Conservation (phyloP, 2,888 invertebrate genomes). For the Drosophila subsilvestris region DNA sequence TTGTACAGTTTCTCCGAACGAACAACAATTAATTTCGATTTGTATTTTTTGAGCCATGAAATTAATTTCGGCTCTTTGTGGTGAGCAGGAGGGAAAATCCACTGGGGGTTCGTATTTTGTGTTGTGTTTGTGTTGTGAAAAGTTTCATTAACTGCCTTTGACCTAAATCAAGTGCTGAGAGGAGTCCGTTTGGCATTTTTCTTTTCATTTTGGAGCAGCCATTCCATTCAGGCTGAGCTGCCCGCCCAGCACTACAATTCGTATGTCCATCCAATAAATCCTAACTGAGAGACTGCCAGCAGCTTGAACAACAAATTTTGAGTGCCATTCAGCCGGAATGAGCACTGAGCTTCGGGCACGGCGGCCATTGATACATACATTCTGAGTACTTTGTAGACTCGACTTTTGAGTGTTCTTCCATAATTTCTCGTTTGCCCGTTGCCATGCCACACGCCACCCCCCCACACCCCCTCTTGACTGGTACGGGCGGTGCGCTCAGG, state of each 20-base stretch:
- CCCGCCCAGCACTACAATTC: neutral
- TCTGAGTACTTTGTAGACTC: slow-evolving; percentile 1
- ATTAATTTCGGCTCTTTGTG: slow-evolving; percentile 73
- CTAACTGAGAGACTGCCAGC: neutral
- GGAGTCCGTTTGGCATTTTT: neutral
- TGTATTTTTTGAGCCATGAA: slow-evolving; percentile 75
- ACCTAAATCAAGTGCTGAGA: slow-evolving; percentile 39
- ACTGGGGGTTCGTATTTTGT: neutral
- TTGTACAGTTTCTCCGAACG: slow-evolving; percentile 22
- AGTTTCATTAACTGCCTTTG: slow-evolving; percentile 46
- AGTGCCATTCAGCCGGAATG: slow-evolving; percentile 33
- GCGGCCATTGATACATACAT: slow-evolving; percentile 26
- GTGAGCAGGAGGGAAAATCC: neutral
- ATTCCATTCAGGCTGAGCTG: neutral
- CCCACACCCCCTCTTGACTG: slow-evolving; percentile 14
- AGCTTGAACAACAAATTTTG: neutral
- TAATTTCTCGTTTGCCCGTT: slow-evolving; percentile 28
- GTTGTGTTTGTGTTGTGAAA: slow-evolving; percentile 23
- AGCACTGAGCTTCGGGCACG: slow-evolving; percentile 20
- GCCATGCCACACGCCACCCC: slow-evolving; percentile 20
- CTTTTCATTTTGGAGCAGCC: neutral
- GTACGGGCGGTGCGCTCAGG: slow-evolving; percentile 62
- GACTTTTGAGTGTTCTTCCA: slow-evolving; percentile 22
- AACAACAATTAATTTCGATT: slow-evolving; percentile 75
- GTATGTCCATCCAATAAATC: neutral